Evolutionary conservation across 1,140 invertebrate species (phyloP).

Genomic region (Achatina immaculata): DNA sequence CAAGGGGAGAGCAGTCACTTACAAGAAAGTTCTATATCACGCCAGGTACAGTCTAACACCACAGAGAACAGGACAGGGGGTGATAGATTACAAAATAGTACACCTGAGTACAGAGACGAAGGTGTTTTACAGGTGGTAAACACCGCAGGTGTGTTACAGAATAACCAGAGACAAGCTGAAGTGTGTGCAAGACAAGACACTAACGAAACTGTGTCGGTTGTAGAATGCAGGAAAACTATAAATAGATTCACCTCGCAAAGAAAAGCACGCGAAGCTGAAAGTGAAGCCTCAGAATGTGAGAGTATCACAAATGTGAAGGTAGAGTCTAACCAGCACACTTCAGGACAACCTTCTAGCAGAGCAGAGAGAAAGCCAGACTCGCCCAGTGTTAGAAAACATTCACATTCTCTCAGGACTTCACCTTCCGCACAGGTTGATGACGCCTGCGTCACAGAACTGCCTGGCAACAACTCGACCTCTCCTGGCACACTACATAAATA

Average conservation of each 20-base stretch:
- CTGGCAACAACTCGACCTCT: neutral
- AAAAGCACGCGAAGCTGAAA: too few relatives aligned
- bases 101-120: too few relatives aligned
- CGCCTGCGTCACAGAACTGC: neutral
- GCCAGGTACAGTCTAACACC: too few relatives aligned
- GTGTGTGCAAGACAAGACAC: neutral
- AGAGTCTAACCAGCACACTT: neutral
- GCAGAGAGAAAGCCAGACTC: neutral
- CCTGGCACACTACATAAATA: conserved; percentile 6
- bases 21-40: too few relatives aligned
- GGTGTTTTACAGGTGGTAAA: too few relatives aligned
- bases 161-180: neutral
- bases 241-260: neutral
- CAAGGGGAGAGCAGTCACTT: too few relatives aligned
- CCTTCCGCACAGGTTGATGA: neutral
- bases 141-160: too few relatives aligned
- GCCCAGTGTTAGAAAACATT: neutral
- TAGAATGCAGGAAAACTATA: neutral
- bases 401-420: neutral
- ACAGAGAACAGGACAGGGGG: too few relatives aligned
- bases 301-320: neutral
- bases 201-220: neutral
- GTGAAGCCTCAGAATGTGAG: neutral
- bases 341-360: neutral
- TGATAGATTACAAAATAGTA: too few relatives aligned